Percentiles rank a stretch among this genome's conserved stretches.
Conservation (phyloP, 2,888 invertebrate genomes). For the Drosophila merina region DNA sequence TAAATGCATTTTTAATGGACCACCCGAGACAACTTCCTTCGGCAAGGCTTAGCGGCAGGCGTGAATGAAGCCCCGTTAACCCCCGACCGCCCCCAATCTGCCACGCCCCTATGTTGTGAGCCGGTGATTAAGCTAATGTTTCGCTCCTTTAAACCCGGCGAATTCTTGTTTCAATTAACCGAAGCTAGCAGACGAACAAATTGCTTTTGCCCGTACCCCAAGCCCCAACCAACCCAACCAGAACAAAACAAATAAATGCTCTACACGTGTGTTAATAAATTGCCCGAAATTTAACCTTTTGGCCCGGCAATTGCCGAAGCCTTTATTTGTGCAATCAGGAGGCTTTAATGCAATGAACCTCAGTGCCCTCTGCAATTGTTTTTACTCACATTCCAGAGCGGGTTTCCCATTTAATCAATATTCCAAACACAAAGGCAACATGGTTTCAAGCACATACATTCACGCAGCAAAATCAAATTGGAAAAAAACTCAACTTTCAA, state of each 20-base stretch:
- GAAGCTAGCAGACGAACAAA: slow-evolving; percentile 33
- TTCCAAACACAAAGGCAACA: slow-evolving; percentile 64
- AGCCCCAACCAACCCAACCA: slow-evolving; percentile 7
- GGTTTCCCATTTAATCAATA: slow-evolving; percentile 69
- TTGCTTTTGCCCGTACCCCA: slow-evolving; percentile 9
- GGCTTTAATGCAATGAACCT: slow-evolving; percentile 61
- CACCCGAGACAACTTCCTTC: slow-evolving; percentile 61
- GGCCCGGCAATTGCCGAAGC: slow-evolving; percentile 47
- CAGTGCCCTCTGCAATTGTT: slow-evolving; percentile 47
- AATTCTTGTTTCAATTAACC: slow-evolving; percentile 63
- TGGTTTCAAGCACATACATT: slow-evolving; percentile 7
- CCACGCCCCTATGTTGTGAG: slow-evolving; percentile 22
- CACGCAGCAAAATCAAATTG: background rate
- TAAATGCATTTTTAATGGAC: slow-evolving; percentile 77
- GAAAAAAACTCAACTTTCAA: slow-evolving; percentile 15
- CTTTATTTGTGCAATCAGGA: slow-evolving; percentile 67
- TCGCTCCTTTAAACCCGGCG: slow-evolving; percentile 54
- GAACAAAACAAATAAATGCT: slow-evolving; percentile 47
- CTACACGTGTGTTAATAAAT: slow-evolving; percentile 62
- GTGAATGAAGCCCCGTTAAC: background rate
- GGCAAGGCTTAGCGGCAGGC: slow-evolving; percentile 37
- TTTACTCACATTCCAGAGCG: slow-evolving; percentile 40
- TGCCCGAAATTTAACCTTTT: slow-evolving; percentile 34
- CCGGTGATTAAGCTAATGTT: slow-evolving; percentile 72
- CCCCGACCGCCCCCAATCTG: background rate